Conservation (phyloP, 2,888 invertebrate species). For the Acronicta psi region DNA sequence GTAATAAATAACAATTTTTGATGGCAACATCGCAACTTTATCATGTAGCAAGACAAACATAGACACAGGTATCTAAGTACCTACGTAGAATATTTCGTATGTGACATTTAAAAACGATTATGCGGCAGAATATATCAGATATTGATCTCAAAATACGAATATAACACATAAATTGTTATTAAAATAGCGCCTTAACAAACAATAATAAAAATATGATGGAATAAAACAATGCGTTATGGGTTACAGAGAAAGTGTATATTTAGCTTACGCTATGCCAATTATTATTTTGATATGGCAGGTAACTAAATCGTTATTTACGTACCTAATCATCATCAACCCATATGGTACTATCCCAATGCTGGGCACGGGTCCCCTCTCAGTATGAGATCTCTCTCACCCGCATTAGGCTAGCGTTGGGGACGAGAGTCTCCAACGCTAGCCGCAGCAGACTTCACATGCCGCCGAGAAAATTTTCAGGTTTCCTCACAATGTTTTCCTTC, state of each 20-base stretch:
- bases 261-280: constrained; percentile 3
- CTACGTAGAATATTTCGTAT: constrained; percentile 15
- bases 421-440: no score
- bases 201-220: constrained; percentile 38
- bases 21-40: constrained; percentile 5
- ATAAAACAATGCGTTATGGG: constrained; percentile 26
- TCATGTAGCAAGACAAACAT: constrained; percentile 23
- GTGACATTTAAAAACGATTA: constrained; percentile 35
- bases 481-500: no score
- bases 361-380: no score
- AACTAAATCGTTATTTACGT: no score
- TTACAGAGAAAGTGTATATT: constrained; percentile 15
- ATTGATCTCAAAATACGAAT: constrained; percentile 40
- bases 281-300: no score
- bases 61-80: neutral
- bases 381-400: no score
- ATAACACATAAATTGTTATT: constrained; percentile 40
- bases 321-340: no score
- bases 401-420: no score
- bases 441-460: no score
- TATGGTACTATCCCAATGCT: no score
- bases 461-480: no score
- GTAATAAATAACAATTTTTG: constrained; percentile 22
- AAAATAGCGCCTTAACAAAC: constrained; percentile 13
- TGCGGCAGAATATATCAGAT: constrained; percentile 23